phyloP scores from a whole-genome alignment of 1,140 invertebrate species.

The Palaemon carinicauda region DNA sequence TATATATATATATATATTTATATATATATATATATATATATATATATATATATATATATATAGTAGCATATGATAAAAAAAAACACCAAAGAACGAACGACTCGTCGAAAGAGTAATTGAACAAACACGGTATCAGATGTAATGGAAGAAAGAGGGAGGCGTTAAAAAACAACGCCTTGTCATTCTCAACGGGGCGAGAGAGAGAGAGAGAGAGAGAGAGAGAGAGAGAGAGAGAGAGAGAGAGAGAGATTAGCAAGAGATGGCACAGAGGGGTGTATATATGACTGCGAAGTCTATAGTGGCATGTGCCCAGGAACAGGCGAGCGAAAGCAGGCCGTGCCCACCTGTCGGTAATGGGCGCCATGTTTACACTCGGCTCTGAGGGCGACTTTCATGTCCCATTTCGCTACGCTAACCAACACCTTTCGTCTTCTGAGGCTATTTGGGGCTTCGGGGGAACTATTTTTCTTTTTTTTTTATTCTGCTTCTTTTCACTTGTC shows the following conservation, averaged over 20 bases:
- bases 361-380: slow-evolving; percentile 27
- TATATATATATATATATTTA: no score
- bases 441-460: neutral
- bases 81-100: neutral
- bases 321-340: slow-evolving; percentile 14
- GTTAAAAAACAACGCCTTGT: no score
- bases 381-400: slow-evolving; percentile 35
- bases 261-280: neutral
- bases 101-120: no score
- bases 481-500: neutral
- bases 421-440: neutral
- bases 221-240: neutral
- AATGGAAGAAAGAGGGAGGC: no score
- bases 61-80: neutral
- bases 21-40: no score
- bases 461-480: neutral
- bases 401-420: slow-evolving; percentile 24
- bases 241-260: neutral
- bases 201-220: neutral
- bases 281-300: slow-evolving; percentile 17
- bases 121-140: no score
- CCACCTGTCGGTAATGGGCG: slow-evolving; percentile 15
- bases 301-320: neutral
- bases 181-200: neutral
- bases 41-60: no score